Evolutionary conservation across 1,140 invertebrate species (phyloP), one percentile per base, ranked within the genome.

Genomic region (Phthorimaea operculella): DNA sequence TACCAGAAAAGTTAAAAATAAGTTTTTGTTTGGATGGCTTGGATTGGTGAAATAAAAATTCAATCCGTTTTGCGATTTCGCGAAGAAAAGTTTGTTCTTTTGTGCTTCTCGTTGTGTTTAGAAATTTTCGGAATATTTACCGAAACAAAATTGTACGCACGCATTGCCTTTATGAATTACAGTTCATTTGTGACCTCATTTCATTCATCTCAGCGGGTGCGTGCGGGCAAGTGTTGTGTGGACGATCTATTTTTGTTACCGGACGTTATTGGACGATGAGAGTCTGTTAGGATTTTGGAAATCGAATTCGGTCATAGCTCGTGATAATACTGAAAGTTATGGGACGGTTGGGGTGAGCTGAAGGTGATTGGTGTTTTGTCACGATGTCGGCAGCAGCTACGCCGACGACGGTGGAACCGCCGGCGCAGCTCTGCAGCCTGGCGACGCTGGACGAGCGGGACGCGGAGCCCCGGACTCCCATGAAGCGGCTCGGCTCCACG

Each of bases 401-500:
- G 44, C 12, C 44, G 44, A 11, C 44, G n/a, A 17, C 44, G n/a
- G n/a, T 9, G 44, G 44, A 16, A 15, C 11, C 44, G 44, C 44
- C 16, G 44, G 14, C 44, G 44, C 44, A 11, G 12, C 3, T 9
- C 7, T 15, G 44, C 15, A 9, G 12, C 11, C 44, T 16, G 44
- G 44, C 44, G 14, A 47, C 62, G 42, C 67, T 77, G 50, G 76
- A 81, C 44, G 78, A 82, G 44, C 76, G 80, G 49, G 92, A 93
- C 74, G 88, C 90, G 72, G 91, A 92, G 74, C 88, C 88, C 57
- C 92, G 92, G 68, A 92, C 92, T 54, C 91, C 92, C 36, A 93
- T 93, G 79, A 91, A 91, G 79, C 85, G 92, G 45, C 88, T 94
- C 56, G 92, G 92, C 68, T 93, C 92, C 52, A 92, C 92, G 11